These are phyloP conservation scores for Penaeus monodon DNA, from an alignment of 2,888 invertebrate species.

Conservation along the genomic window DNA sequence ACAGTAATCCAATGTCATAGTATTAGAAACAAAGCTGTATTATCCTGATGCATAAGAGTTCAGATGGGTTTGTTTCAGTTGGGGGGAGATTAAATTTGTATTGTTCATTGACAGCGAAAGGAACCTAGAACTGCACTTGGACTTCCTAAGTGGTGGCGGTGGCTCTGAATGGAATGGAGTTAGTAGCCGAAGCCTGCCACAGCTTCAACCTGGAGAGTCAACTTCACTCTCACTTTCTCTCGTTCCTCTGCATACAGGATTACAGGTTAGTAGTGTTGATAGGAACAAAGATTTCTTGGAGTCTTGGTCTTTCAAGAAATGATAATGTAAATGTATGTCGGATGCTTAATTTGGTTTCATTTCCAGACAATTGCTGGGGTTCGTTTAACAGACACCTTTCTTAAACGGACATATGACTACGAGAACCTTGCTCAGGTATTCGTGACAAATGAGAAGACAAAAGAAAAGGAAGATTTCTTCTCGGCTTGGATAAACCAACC, in stretches of 20 bases:
- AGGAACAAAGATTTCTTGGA: neutral
- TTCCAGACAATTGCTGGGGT: constrained; percentile 62
- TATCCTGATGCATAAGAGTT: neutral
- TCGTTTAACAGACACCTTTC: constrained; percentile 57
- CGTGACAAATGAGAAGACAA: constrained; percentile 51
- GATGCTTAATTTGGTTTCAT: neutral
- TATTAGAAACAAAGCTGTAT: too few species aligned
- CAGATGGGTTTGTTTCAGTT: neutral
- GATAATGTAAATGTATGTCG: neutral
- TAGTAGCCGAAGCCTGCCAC: constrained; percentile 40
- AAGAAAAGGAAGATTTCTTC: constrained; percentile 37
- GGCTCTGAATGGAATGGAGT: constrained; percentile 64
- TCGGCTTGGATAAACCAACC: constrained; percentile 37
- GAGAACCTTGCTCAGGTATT: constrained; percentile 62
- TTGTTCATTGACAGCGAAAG: constrained; percentile 36
- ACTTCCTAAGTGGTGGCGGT: constrained; percentile 51
- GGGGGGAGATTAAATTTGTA: neutral
- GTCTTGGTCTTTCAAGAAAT: neutral
- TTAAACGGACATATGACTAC: constrained; percentile 55
- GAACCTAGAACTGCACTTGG: constrained; percentile 52
- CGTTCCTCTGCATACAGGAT: constrained; percentile 59
- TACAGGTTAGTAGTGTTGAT: constrained; percentile 48
- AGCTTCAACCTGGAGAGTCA: constrained; percentile 44
- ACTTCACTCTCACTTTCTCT: constrained; percentile 40
- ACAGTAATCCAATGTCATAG: too few species aligned